Evolutionary conservation across 1,140 invertebrate species (phyloP).

Genomic region (Mactra quadrangularis): DNA sequence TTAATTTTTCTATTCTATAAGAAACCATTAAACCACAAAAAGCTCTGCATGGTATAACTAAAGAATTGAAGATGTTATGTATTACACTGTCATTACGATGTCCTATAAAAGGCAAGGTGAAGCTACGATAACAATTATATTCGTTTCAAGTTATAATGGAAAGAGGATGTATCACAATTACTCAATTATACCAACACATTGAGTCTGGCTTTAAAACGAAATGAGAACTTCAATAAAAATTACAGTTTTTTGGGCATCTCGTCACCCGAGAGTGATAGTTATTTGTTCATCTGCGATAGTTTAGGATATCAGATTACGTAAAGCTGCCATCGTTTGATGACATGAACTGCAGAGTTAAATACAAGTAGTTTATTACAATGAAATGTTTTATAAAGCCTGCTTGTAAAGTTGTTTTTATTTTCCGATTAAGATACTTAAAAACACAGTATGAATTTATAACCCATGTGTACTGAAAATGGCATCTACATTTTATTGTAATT

Average conservation of each 20-base stretch:
- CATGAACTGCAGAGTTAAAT: constrained; percentile 9
- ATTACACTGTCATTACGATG: constrained; percentile 9
- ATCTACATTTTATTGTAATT: no score
- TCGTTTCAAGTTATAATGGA: constrained; percentile 19
- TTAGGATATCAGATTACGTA: constrained; percentile 5
- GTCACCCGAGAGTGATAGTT: no score
- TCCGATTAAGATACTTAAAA: no score
- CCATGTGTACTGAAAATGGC: no score
- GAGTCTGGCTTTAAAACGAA: background rate
- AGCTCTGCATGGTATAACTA: background rate
- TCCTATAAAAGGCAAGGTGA: constrained; percentile 16
- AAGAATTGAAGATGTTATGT: constrained; percentile 21
- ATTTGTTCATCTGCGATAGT: background rate
- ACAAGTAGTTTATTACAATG: background rate
- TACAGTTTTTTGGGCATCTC: background rate
- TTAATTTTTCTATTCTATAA: background rate
- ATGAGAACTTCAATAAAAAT: background rate
- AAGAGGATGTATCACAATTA: constrained; percentile 12
- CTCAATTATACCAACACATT: constrained; percentile 8
- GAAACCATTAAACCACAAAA: background rate
- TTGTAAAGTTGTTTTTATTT: no score
- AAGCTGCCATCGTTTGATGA: background rate
- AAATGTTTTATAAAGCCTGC: no score
- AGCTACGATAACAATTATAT: constrained; percentile 26
- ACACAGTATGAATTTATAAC: no score